phyloP scores from a whole-genome alignment of 2,888 invertebrate genomes.

The Acrobasis suavella region DNA sequence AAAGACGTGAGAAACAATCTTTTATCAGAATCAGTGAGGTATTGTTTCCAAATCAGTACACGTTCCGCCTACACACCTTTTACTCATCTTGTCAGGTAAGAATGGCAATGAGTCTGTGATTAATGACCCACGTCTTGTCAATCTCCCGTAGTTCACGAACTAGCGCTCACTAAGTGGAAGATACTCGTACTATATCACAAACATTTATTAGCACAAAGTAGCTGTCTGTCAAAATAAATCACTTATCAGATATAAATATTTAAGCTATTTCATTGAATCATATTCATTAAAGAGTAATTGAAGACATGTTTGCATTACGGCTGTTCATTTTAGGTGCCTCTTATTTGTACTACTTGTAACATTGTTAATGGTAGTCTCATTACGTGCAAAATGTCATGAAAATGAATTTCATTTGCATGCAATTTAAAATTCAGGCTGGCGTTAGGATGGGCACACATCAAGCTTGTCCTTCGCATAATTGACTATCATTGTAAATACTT shows the following conservation, averaged over 20 bases:
- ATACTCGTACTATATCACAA: background rate
- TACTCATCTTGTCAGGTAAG: constrained; percentile 51
- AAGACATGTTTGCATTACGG: background rate
- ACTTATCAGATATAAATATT: constrained; percentile 17
- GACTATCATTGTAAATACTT: background rate
- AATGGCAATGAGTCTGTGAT: constrained; percentile 54
- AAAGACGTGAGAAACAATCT: constrained; percentile 36
- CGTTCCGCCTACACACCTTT: constrained; percentile 48
- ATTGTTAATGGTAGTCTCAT: constrained; percentile 8
- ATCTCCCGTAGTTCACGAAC: constrained; percentile 27
- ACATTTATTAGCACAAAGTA: constrained; percentile 3
- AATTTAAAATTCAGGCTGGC: background rate
- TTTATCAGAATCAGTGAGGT: constrained; percentile 43
- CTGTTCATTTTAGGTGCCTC: background rate
- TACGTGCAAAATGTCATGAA: background rate
- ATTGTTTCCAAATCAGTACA: constrained; percentile 58
- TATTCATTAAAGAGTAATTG: constrained; percentile 19
- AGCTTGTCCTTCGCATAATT: background rate
- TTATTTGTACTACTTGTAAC: background rate
- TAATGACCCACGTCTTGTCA: constrained; percentile 44
- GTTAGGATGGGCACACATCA: background rate
- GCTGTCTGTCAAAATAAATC: constrained; percentile 8
- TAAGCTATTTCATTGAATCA: constrained; percentile 21
- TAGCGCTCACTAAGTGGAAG: background rate
- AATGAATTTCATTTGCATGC: constrained; percentile 3